Base-by-base conservation (phyloP, 2,113 vertebrate genomes). In the Notiomystis cincta region DNA sequence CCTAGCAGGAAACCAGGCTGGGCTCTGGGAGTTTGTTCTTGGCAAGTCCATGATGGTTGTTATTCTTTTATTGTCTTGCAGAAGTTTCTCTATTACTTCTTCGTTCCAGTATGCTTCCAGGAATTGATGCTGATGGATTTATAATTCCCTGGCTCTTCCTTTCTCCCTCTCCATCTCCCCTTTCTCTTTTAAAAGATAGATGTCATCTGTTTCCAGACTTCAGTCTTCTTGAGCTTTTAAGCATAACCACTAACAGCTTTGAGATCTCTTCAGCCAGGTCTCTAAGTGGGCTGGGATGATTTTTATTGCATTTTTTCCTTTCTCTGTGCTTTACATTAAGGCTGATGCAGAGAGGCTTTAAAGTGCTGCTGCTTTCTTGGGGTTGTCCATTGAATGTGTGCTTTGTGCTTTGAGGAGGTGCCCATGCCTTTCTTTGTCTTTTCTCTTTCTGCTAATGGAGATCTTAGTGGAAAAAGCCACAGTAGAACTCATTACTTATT, bases 171-270 rank as follows among this genome's bases (percentile, higher is more conserved):
- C 28, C 50, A 19, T 65, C 40, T 54, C 61, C 20, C 9, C 57
- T 80, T 61, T 93, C 31, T 89, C 58, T 80, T 93, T 69, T 50
- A 51, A 62, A 70, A 61, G 64, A 50, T 23, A 77, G 54, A 53
- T 77, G 31, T 7, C 21, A 48, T 82, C 66, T 60, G 56, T 42
- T 91, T 87, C 54, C 2, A 0, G 58, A n/a, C 30, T 47, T 72
- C 28, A 40, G 17, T 61, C 62, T 86, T 6, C 31, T 48, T 73
- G 47, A 83, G 95, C 93, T 96, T 89, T 96, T 89, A 95, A 92
- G 66, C 28, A 22, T 78, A 66, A 92, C 76, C 83, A 47, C 87
- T 94, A 83, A 94, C 62, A 83, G 91, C 89, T 81, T 67, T 64
- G 53, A 50, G 80, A 61, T 72, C 50, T 77, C 57, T 86, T 60